Percentiles rank a stretch among this genome's conserved stretches.
These are phyloP conservation scores for Meteorus sp. DNA, from an alignment of 1,140 invertebrate species.

Conservation along the genomic window DNA sequence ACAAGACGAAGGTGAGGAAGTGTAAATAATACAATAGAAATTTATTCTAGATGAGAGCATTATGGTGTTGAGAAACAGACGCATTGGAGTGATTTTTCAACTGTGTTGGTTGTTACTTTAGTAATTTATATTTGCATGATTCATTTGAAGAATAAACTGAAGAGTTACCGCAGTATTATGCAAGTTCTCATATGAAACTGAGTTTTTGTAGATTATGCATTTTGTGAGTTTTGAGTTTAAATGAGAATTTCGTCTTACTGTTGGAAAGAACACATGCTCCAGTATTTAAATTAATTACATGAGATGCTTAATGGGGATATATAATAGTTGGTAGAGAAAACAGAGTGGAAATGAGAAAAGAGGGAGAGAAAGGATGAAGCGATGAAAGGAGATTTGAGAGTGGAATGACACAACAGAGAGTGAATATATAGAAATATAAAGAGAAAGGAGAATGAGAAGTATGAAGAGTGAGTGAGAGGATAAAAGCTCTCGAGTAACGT, in stretches of 20 bases:
- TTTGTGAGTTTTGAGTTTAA: too few relatives aligned
- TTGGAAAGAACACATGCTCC: constrained; percentile 23
- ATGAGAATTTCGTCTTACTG: constrained; percentile 32
- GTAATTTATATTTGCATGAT: too few relatives aligned
- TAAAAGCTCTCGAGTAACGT: constrained; percentile 34
- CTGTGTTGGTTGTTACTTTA: too few relatives aligned
- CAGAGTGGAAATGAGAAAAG: constrained; percentile 21
- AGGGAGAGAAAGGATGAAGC: constrained; percentile 23
- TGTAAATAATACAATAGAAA: too few relatives aligned
- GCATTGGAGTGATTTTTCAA: too few relatives aligned
- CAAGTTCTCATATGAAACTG: too few relatives aligned
- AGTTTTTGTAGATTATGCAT: too few relatives aligned
- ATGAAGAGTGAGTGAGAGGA: constrained; percentile 31
- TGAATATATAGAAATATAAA: constrained; percentile 18
- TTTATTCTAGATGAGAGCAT: too few relatives aligned
- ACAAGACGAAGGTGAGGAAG: too few relatives aligned
- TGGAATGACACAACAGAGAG: constrained; percentile 10
- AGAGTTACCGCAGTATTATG: too few relatives aligned
- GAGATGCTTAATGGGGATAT: constrained; percentile 33
- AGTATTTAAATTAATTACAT: constrained; percentile 49
- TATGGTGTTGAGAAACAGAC: too few relatives aligned
- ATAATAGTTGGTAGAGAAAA: constrained; percentile 19
- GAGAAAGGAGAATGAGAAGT: constrained; percentile 21
- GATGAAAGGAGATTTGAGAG: constrained; percentile 22
- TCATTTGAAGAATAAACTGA: too few relatives aligned